These are phyloP conservation scores for Esox masquinongy DNA, from an alignment of 2,797 vertebrate genomes.

Conservation along the genomic window DNA sequence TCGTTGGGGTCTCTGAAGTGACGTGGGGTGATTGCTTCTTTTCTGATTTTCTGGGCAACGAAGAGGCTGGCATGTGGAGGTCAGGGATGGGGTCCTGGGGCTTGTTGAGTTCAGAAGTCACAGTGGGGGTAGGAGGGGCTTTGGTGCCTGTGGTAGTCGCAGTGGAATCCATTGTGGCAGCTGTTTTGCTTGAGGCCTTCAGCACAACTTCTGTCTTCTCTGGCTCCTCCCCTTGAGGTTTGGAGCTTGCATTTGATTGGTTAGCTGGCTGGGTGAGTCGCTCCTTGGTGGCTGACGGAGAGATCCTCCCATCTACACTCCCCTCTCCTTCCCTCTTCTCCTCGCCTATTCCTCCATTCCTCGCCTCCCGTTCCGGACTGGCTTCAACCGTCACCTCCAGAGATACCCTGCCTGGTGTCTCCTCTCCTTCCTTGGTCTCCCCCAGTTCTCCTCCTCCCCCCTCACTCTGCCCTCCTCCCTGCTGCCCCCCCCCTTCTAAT, in stretches of 20 bases:
- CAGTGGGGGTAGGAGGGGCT: constrained; percentile 24
- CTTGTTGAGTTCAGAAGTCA: constrained; percentile 48
- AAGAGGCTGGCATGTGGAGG: constrained; percentile 44
- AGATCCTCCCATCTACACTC: constrained; percentile 40
- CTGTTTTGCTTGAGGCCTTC: constrained; percentile 55
- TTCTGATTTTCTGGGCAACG: constrained; percentile 26
- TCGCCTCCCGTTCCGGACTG: constrained; percentile 39
- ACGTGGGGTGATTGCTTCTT: constrained; percentile 52
- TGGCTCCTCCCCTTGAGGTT: constrained; percentile 44
- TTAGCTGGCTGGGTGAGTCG: constrained; percentile 37
- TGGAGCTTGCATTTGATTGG: constrained; percentile 46
- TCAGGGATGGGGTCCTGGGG: constrained; percentile 33
- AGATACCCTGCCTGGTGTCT: constrained; percentile 67
- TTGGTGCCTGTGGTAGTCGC: constrained; percentile 55
- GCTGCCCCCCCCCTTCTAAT: constrained; percentile 33
- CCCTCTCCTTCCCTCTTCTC: constrained; percentile 44
- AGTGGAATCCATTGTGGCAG: constrained; percentile 63
- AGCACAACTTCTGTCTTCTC: constrained; percentile 43
- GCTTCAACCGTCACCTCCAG: constrained; percentile 75
- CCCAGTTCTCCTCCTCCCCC: constrained; percentile 56
- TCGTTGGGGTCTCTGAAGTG: constrained; percentile 62
- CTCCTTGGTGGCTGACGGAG: constrained; percentile 59
- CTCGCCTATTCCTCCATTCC: constrained; percentile 35
- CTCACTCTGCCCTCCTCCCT: constrained; percentile 24
- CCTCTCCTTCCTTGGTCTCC: constrained; percentile 55